These are phyloP conservation scores for Masticophis lateralis DNA, from an alignment of 2,797 vertebrate genomes.

Conservation along the genomic window DNA sequence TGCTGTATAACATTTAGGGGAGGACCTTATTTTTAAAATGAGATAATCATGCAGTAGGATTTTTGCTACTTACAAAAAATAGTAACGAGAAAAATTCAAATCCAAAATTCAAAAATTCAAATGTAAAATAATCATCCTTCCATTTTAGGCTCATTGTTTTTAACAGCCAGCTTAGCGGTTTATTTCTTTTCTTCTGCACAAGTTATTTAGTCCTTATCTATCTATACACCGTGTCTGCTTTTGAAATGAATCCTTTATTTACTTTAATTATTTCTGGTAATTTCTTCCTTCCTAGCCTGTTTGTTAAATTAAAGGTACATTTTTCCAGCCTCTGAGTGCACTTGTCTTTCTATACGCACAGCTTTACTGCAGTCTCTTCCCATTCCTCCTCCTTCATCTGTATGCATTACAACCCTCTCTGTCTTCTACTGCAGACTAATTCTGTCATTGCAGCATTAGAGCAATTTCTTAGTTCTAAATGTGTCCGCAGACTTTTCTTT, in stretches of 20 bases:
- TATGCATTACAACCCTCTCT: conserved; percentile 9
- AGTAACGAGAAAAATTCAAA: too few relatives aligned
- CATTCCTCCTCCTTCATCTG: conserved; percentile 2
- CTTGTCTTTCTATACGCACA: neutral
- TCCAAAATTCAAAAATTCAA: too few relatives aligned
- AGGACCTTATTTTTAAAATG: neutral
- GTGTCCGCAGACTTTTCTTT: neutral
- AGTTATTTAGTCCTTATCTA: neutral
- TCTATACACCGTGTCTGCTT: neutral
- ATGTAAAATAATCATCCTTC: neutral
- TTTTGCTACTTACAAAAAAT: neutral
- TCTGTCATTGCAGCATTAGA: neutral
- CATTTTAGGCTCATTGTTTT: neutral
- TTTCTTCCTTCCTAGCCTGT: neutral
- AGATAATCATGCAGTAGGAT: neutral
- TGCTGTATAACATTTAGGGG: too few relatives aligned
- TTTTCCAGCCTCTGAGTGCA: neutral
- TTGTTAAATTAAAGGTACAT: neutral
- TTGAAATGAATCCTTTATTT: neutral
- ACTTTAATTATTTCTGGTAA: neutral
- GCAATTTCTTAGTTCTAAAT: conserved; percentile 5
- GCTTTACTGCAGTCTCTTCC: neutral
- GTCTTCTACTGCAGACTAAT: conserved; percentile 9
- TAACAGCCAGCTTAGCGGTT: neutral
- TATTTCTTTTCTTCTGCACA: neutral